Conservation (phyloP, 1,140 invertebrate genomes). For the Geopemphigus sp. region DNA sequence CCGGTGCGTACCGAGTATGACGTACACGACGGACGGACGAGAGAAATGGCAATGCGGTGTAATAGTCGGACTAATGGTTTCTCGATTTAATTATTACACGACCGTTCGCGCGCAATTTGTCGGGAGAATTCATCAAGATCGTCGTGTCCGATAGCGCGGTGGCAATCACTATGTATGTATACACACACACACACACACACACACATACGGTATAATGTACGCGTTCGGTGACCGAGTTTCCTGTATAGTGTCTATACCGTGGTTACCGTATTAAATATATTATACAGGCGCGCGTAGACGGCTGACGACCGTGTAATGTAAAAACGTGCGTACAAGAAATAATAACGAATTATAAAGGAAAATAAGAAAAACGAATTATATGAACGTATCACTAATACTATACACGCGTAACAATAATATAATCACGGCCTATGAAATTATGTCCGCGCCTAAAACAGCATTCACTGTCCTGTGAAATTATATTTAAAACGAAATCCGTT, state of each 20-base stretch:
- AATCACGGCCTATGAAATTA: background rate
- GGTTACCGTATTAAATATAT: background rate
- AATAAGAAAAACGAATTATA: too few species aligned
- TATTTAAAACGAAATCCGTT: too few species aligned
- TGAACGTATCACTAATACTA: too few species aligned
- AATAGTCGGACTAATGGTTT: background rate
- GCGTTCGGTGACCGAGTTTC: conserved; percentile 7
- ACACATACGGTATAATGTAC: background rate
- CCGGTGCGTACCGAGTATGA: background rate
- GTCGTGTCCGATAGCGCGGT: background rate
- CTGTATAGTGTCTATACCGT: too few species aligned
- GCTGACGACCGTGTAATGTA: background rate
- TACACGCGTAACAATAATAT: background rate
- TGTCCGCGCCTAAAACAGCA: background rate
- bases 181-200: background rate
- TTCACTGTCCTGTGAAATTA: conserved; percentile 14
- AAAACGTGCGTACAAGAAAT: background rate
- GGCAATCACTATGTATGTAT: background rate
- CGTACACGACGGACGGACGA: too few species aligned
- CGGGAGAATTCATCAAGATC: conserved; percentile 16
- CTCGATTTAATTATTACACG: background rate
- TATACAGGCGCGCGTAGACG: background rate
- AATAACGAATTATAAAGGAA: too few species aligned
- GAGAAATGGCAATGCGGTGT: background rate
- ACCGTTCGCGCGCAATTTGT: conserved; percentile 16